phyloP scores from a whole-genome alignment of 2,797 vertebrate genomes.

The Pampus argenteus region DNA sequence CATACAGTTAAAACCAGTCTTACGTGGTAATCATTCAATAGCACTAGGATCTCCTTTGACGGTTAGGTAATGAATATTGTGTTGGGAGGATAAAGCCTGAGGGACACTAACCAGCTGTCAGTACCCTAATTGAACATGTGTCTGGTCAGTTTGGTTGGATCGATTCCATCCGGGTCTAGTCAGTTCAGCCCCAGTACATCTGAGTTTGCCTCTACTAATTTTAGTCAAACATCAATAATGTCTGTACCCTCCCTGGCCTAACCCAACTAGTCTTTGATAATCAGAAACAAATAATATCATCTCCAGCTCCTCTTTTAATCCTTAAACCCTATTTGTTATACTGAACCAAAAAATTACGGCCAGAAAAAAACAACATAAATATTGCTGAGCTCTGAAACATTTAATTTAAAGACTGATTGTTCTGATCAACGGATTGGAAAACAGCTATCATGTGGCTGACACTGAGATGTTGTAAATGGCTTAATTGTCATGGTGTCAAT shows the following conservation, averaged over 20 bases:
- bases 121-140: conserved; percentile 47
- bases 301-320: conserved; percentile 5
- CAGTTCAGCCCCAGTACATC: conserved; percentile 48
- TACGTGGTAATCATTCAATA: conserved; percentile 37
- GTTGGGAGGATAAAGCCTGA: conserved; percentile 29
- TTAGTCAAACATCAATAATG: conserved; percentile 49
- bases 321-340: conserved; percentile 9
- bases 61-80: conserved; percentile 49
- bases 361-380: neutral
- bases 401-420: neutral
- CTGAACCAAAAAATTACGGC: neutral
- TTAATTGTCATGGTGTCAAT: conserved; percentile 21
- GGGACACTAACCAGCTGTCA: conserved; percentile 43
- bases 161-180: conserved; percentile 51
- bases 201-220: conserved; percentile 45
- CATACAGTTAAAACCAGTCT: conserved; percentile 10
- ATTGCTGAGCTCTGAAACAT: too few relatives aligned
- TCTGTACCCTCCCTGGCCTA: conserved; percentile 29
- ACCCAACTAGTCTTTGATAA: conserved; percentile 31
- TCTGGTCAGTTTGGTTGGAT: conserved; percentile 57
- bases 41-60: conserved; percentile 36
- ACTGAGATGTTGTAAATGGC: conserved; percentile 1
- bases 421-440: neutral
- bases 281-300: conserved; percentile 12
- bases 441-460: neutral